These are phyloP conservation scores for Coptotermes formosanus DNA, from an alignment of 1,140 invertebrate genomes.

Conservation along the genomic window DNA sequence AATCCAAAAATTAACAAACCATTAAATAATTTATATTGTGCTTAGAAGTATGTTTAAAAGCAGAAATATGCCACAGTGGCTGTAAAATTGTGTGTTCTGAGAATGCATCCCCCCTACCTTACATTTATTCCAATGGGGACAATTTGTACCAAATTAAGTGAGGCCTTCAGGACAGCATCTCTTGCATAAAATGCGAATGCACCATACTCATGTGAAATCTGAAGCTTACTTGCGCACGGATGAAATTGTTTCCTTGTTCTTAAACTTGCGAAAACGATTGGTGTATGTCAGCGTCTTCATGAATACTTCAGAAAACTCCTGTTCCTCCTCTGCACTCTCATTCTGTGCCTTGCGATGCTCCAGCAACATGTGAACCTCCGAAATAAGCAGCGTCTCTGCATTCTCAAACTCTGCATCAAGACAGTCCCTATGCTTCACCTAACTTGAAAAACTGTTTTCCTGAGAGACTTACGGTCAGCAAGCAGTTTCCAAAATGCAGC, in stretches of 20 bases:
- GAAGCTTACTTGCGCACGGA: conserved; percentile 78
- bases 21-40: too few species aligned
- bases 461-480: too few species aligned
- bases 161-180: not conserved
- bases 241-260: conserved; percentile 97
- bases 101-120: too few species aligned
- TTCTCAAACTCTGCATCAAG: conserved; percentile 88
- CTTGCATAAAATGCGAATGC: not conserved
- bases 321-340: conserved; percentile 97
- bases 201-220: not conserved
- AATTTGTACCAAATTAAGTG: not conserved
- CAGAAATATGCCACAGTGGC: too few species aligned
- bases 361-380: conserved; percentile 96
- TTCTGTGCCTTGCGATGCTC: conserved; percentile 97
- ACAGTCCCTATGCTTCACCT: conserved; percentile 25
- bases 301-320: conserved; percentile 97
- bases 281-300: conserved; percentile 97
- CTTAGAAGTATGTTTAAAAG: too few species aligned
- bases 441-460: not conserved
- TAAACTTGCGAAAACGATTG: conserved; percentile 93
- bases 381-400: conserved; percentile 95
- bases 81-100: too few species aligned
- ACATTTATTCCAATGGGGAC: not conserved
- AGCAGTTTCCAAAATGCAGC: too few species aligned
- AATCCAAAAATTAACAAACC: too few species aligned